Evolutionary conservation across 2,888 invertebrate species (phyloP), one percentile per base, ranked within the genome.

Genomic region (Antheraea assamensis): DNA sequence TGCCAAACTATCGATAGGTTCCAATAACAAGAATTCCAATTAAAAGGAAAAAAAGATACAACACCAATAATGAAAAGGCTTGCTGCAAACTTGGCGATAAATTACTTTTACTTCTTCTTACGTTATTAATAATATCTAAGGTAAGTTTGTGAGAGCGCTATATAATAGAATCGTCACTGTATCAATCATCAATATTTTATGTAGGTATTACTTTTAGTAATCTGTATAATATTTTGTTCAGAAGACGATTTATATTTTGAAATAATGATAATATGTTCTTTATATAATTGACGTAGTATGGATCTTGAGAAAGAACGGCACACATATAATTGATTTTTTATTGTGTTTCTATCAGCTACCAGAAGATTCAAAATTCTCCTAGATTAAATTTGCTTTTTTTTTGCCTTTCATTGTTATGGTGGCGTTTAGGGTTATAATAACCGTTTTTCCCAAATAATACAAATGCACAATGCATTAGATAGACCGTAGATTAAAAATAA

Each of bases 1-100:
- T n/a, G 79, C 79, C 80, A 80, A 74, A 73, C 73, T 47, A 71
- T 76, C 68, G 74, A 75, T 73, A 75, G 75, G 78, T 79, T 74
- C 75, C 75, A 75, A 76, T 78, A 76, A 76, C 77, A 75, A 76
- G 73, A 75, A 66, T 75, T 73, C 74, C 77, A 78, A 78, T 80
- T 79, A 76, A 68, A 71, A 58, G 73, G 71, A 71, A 61, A 68
- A 52, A 77, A 55, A 75, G 73, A 58, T 66, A 75, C 71, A 71
- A 71, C 42, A 74, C 55, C 71, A 21, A 35, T 68, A 71, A 74
- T 74, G 64, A 74, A 52, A 31, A 24, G 31, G 66, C 74, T 72
- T 68, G 74, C 70, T 74, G 70, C 70, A 70, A 42, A 58, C 68
- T 68, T 68, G n/a, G 24, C 58, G 52, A 73, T 70, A 58, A 70